Base-by-base conservation (phyloP, 92 coral and sea anemone species). In the Umimayanthus kanabou region DNA sequence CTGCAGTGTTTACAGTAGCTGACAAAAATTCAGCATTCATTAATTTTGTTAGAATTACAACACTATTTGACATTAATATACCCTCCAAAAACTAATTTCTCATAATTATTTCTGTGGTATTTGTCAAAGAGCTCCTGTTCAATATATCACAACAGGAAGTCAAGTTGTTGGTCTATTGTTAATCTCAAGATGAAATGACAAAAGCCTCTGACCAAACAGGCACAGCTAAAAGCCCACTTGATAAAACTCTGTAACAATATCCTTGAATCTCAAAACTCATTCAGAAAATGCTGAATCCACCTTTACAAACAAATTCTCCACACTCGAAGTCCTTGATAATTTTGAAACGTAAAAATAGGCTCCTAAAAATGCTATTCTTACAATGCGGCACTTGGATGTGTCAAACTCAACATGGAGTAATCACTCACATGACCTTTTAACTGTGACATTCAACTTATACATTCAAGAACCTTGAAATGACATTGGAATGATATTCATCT, bases 221-320 rank as follows among this genome's bases (percentile, higher is more conserved):
- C 45, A 61, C 69, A 55, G n/a, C 78, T 69, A 70, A 42, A 70
- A 67, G 78, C 61, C n/a, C 25, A 69, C 87, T 83, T 45, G 7
- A 69, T 9, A 22, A 30, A 42, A 7, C 64, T 72, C 87, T 42
- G 14, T 30, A 69, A 22, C 87, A 83, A 83, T 83, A 29, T 43
- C 43, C 22, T 15, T 29, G 26, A 13, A 53, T 2, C 69, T 47
- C 16, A 70, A 42, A 70, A 20, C 57, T 20, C 23, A 11, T 58
- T 58, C 70, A 26, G 23, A 80, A 55, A 28, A 57, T 30, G 47
- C 40, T 45, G 87, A 69, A 47, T 67, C 18, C 55, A 83, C 78
- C 87, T 83, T 83, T 83, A 45, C 76, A 83, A 83, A 83, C 87
- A 83, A 83, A 83, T 83, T 83, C 78, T 83, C 87, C 87, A 83